Evolutionary conservation across 1,140 invertebrate species (phyloP).

Genomic region (Aporrectodea caliginosa): DNA sequence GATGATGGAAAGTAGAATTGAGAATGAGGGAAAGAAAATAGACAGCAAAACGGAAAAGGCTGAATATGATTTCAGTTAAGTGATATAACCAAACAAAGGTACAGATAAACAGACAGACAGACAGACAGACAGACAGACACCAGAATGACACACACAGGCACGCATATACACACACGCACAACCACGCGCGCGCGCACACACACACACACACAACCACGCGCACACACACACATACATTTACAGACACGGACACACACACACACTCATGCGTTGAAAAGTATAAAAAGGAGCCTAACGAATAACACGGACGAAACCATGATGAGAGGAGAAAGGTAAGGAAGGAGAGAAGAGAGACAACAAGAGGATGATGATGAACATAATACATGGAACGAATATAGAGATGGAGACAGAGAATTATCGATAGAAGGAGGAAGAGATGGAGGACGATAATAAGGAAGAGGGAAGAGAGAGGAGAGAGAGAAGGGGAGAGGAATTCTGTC

Average conservation of each 20-base stretch:
- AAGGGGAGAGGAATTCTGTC: too few relatives aligned
- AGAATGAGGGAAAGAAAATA: not conserved
- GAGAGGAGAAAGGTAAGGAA: too few relatives aligned
- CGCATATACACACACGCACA: constrained; percentile 2
- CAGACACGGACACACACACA: constrained; percentile 1
- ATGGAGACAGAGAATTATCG: too few relatives aligned
- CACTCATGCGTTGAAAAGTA: not conserved
- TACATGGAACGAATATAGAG: too few relatives aligned
- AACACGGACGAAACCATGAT: too few relatives aligned
- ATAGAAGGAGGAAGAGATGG: too few relatives aligned
- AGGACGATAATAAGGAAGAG: too few relatives aligned
- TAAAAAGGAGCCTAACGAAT: not conserved
- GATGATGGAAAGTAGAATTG: not conserved
- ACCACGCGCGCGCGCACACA: not conserved
- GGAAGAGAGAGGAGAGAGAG: too few relatives aligned
- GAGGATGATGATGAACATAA: too few relatives aligned
- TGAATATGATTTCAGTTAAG: not conserved
- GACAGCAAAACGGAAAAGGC: not conserved
- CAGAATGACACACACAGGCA: not conserved
- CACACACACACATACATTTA: not conserved
- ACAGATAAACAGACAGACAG: not conserved
- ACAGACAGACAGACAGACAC: not conserved
- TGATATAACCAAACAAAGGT: not conserved
- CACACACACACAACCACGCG: not conserved
- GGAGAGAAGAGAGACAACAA: too few relatives aligned